phyloP scores from a whole-genome alignment of 1,140 invertebrate species.

The Conus ventricosus region DNA sequence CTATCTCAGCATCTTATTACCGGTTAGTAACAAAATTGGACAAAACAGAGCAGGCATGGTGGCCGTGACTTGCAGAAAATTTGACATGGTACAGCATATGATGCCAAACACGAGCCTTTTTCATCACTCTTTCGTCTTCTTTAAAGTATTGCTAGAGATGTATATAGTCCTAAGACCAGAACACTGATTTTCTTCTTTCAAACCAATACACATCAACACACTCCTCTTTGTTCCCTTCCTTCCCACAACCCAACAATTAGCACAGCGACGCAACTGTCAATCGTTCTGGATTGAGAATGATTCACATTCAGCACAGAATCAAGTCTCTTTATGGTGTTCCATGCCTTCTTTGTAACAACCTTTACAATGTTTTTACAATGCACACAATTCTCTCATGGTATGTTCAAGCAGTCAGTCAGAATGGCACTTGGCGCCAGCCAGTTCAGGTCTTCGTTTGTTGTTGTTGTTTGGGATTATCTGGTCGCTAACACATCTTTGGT shows the following conservation, averaged over 20 bases:
- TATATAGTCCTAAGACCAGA: neutral
- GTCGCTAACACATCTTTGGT: too few species aligned
- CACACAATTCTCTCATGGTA: neutral
- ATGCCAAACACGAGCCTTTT: too few species aligned
- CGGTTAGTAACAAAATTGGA: too few species aligned
- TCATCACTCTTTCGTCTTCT: too few species aligned
- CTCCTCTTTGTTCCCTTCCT: neutral
- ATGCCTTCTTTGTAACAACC: neutral
- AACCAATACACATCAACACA: neutral
- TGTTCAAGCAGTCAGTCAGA: neutral
- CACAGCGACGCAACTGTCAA: too few species aligned
- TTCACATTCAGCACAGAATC: neutral
- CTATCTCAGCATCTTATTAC: too few species aligned
- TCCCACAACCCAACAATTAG: neutral
- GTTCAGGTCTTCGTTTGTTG: too few species aligned
- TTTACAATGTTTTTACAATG: neutral
- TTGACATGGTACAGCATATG: too few species aligned
- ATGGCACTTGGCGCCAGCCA: neutral
- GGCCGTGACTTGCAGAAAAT: too few species aligned
- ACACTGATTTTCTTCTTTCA: neutral
- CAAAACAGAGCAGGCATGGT: too few species aligned
- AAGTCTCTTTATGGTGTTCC: neutral
- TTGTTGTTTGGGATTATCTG: too few species aligned
- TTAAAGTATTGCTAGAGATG: neutral
- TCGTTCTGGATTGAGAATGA: too few species aligned